phyloP scores from a whole-genome alignment of 1,140 invertebrate species.

The Lerema accius region DNA sequence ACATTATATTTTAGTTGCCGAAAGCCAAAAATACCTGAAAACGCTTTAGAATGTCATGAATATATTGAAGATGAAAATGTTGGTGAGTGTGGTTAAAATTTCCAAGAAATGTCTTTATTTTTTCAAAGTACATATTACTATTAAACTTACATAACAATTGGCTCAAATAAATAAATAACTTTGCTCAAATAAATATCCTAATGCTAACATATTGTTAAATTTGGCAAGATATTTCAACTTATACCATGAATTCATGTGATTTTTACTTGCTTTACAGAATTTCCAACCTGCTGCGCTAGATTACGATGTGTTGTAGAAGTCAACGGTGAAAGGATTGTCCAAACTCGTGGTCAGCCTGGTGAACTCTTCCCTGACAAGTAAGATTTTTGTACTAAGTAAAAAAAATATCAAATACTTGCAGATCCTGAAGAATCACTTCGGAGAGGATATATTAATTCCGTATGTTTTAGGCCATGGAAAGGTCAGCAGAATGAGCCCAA shows the following conservation, averaged over 20 bases:
- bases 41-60: constrained; percentile 75
- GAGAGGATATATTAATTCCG: no score
- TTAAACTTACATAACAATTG: no score
- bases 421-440: no score
- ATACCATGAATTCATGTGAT: not conserved
- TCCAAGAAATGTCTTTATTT: no score
- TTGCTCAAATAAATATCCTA: no score
- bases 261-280: constrained; percentile 52
- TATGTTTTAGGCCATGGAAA: constrained; percentile 72
- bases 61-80: constrained; percentile 79
- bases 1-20: constrained; percentile 57
- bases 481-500: constrained; percentile 74
- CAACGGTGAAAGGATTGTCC: constrained; percentile 74
- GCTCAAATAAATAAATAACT: no score
- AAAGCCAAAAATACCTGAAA: constrained; percentile 78
- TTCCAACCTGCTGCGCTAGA: constrained; percentile 74
- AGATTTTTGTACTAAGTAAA: no score
- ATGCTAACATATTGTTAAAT: no score
- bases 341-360: constrained; percentile 73
- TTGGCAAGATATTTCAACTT: constrained; percentile 24
- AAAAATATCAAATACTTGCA: no score
- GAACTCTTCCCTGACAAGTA: constrained; percentile 77
- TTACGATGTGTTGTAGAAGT: constrained; percentile 73
- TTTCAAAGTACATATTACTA: no score
- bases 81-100: constrained; percentile 49